These are phyloP conservation scores for Nephila pilipes DNA, from an alignment of 1,140 invertebrate species.

Conservation along the genomic window DNA sequence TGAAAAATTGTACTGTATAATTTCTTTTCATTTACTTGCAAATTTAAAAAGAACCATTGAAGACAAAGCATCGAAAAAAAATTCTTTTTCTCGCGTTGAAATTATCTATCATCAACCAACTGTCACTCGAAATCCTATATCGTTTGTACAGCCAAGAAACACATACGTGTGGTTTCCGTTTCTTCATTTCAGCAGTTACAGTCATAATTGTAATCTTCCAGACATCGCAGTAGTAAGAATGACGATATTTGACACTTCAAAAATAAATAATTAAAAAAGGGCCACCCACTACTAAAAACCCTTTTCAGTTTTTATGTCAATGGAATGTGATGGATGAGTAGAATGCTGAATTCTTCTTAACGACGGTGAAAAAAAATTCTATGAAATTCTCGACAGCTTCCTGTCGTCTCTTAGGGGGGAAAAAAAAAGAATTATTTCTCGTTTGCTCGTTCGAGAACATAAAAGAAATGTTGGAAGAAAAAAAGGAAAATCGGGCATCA, in stretches of 20 bases:
- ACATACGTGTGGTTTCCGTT: not conserved
- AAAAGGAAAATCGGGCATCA: not conserved
- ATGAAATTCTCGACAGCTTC: not conserved
- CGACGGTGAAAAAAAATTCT: not conserved
- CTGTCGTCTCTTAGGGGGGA: not conserved
- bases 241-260: not conserved
- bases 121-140: too few species aligned
- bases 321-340: not conserved
- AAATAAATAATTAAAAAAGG: conserved; percentile 26
- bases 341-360: conserved; percentile 10
- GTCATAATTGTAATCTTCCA: not conserved
- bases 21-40: too few species aligned
- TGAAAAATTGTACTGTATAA: too few species aligned
- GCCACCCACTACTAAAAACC: not conserved
- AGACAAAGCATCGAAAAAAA: too few species aligned
- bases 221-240: not conserved
- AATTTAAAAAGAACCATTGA: too few species aligned
- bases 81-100: too few species aligned
- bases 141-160: not conserved
- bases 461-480: not conserved
- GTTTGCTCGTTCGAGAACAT: too few species aligned
- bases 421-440: not conserved
- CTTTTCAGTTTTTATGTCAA: not conserved
- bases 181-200: not conserved
- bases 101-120: too few species aligned